Base-by-base conservation (phyloP, 2,888 invertebrate species). In the Dryobota labecula region DNA sequence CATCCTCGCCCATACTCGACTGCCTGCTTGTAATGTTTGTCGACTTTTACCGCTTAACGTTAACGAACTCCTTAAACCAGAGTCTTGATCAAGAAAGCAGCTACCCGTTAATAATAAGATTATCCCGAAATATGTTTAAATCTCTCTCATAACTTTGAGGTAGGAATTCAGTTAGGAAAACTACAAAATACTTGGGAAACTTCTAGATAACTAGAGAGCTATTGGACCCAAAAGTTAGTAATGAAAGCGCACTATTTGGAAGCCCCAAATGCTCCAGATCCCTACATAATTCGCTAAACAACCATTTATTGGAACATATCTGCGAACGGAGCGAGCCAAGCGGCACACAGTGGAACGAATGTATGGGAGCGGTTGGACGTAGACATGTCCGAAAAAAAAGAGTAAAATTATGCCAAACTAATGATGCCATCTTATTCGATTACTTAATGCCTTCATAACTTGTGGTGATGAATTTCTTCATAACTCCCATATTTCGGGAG, bases 241-340 rank as follows among this genome's bases (percentile, higher is more conserved):
- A 86, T 84, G 78, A 85, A 86, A 84, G 76, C 74, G 70, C 76
- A 80, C 66, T 81, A 86, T 87, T 85, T 78, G 68, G 80, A 83
- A 70, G 72, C 70, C 74, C 57, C 38, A 56, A 80, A 85, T 76
- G 66, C 70, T 47, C 67, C 63, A 79, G 56, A 78, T 82, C 73
- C 73, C 75, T 69, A 81, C 70, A 82, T 82, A 84, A 85, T 84
- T 84, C 75, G 70, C 77, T 74, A 78, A 79, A 78, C 69, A 82
- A 78, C 70, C 82, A 86, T 87, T 86, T 86, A 86, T 87, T 85
- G 78, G 80, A 80, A 84, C 83, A 84, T 81, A 85, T n/a, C n/a
- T n/a, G n/a, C n/a, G n/a, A n/a, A n/a, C n/a, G n/a, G n/a, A n/a
- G n/a, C n/a, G n/a, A n/a, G n/a, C n/a, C n/a, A n/a, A n/a, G n/a